These are phyloP conservation scores for Rhodeus uyekii DNA, from an alignment of 2,797 vertebrate genomes.

Conservation along the genomic window DNA sequence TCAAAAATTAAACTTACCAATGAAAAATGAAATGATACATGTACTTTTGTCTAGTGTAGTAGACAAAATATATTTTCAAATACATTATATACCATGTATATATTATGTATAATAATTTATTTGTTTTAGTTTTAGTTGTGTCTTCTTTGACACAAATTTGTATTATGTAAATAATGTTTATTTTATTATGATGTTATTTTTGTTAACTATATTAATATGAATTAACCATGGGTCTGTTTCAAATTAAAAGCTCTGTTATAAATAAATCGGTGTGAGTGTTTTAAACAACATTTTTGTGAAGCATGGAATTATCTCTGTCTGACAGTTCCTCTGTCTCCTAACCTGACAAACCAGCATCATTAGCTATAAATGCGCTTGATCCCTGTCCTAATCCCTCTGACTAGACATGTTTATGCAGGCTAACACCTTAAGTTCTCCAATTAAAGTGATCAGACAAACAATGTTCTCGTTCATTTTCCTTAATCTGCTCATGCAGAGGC, in stretches of 20 bases:
- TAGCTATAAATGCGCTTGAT: constrained; percentile 58
- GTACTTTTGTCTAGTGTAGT: not conserved
- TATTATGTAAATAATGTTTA: too few relatives aligned
- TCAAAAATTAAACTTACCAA: not conserved
- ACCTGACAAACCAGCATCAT: constrained; percentile 61
- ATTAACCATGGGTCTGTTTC: constrained; percentile 4
- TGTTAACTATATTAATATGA: too few relatives aligned
- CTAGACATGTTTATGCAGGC: constrained; percentile 53
- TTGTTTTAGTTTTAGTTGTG: too few relatives aligned
- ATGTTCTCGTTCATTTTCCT: constrained; percentile 46
- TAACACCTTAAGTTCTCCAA: constrained; percentile 50
- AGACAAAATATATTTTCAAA: not conserved
- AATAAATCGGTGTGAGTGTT: constrained; percentile 5
- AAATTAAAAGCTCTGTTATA: not conserved
- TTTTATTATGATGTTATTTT: too few relatives aligned
- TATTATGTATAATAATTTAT: too few relatives aligned
- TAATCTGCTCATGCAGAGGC: constrained; percentile 44
- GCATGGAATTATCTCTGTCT: constrained; percentile 21
- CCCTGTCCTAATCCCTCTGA: constrained; percentile 59
- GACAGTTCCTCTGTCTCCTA: constrained; percentile 47
- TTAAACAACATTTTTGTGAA: constrained; percentile 25
- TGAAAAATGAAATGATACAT: not conserved
- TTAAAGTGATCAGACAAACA: constrained; percentile 62
- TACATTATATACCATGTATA: too few relatives aligned
- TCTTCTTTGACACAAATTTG: too few relatives aligned